Evolutionary conservation across 2,888 invertebrate genomes (phyloP), one percentile per base, ranked within the genome.

Genomic region (Cyclophora punctaria): DNA sequence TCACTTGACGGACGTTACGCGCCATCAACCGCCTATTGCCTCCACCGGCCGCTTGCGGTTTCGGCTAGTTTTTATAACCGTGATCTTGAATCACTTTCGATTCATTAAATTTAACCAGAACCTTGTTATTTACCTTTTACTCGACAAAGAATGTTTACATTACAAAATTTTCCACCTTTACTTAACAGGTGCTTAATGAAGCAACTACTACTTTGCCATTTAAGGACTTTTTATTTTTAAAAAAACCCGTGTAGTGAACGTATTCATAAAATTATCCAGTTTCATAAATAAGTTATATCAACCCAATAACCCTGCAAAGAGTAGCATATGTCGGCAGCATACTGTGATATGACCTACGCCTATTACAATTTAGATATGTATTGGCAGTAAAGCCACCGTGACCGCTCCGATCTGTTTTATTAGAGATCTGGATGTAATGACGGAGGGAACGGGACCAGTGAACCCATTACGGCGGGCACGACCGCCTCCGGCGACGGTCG

Each of bases 1-100:
- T 87, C 88, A 84, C 88, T 86, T 72, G 78, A 74, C 73, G 76
- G 66, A 68, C 71, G 86, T 79, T 83, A 83, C 83, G 83, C 84
- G 71, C 83, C 75, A 75, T 68, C 66, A 76, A 62, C 55, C 62
- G 37, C 37, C 37, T 5, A 5, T 59, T 61, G 62, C 61, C 63
- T 66, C 56, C 48, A 53, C 57, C 52, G 48, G 56, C 34, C 44
- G 7, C 52, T 53, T 56, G 58, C 53, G 59, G 59, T 62, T 53
- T 58, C n/a, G 56, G 48, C 37, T 34, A 41, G 7, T 52, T 59
- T 59, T 56, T 56, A 53, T 52, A 33, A 20, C 34, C 20, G 51
- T 52, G 58, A 54, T 55, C 49, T 49, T 57, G 58, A 52, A 50
- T 57, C 57, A 62, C 63, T 64, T 64, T 62, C 62, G 54, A 5